Conservation (phyloP, 1,140 invertebrate genomes). For the Temnothorax longispinosus region DNA sequence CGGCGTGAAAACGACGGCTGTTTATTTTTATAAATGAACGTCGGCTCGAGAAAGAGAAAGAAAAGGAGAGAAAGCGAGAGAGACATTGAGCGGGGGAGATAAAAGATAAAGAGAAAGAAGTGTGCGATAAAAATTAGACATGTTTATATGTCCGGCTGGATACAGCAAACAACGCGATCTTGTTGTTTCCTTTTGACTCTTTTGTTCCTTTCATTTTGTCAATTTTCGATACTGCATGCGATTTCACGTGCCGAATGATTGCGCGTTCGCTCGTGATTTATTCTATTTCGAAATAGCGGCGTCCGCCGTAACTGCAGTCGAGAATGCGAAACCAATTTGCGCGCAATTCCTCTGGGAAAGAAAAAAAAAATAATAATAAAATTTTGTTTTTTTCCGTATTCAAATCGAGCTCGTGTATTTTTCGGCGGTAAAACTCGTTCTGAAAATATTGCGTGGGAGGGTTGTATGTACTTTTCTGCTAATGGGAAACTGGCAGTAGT, state of each 20-base stretch:
- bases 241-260: constrained; percentile 33
- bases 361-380: constrained; percentile 38
- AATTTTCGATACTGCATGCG: not conserved
- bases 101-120: not conserved
- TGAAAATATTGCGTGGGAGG: not conserved
- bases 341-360: not conserved
- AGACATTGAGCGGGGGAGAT: not conserved
- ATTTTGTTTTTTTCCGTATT: constrained; percentile 13
- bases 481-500: not conserved
- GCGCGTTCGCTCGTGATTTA: constrained; percentile 36
- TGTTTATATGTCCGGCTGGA: not conserved
- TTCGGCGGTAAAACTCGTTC: not conserved
- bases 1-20: constrained; percentile 35
- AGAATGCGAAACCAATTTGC: constrained; percentile 45
- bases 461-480: not conserved
- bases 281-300: constrained; percentile 22
- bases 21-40: constrained; percentile 51
- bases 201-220: constrained; percentile 16
- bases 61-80: too few species aligned
- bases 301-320: constrained; percentile 14
- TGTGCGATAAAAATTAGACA: constrained; percentile 34
- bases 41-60: not conserved
- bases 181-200: not conserved
- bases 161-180: constrained; percentile 2
- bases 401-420: constrained; percentile 8